These are phyloP conservation scores for Dynastes hyllus DNA, from an alignment of 2,888 invertebrate genomes.

Conservation along the genomic window DNA sequence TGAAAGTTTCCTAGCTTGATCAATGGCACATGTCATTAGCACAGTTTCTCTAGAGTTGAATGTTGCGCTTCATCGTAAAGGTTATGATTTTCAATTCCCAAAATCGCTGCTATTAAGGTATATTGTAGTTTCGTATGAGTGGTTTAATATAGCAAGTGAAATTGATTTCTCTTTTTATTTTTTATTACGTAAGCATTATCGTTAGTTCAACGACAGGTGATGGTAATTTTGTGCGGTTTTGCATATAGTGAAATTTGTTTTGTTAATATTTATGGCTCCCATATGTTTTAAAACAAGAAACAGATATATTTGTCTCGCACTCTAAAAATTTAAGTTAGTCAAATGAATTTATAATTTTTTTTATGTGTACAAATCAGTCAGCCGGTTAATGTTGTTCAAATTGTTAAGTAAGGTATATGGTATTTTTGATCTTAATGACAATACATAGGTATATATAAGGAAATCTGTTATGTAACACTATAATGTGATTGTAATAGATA, in stretches of 20 bases:
- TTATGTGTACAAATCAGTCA: no score
- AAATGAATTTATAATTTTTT: no score
- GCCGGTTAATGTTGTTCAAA: no score
- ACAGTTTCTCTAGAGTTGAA: not conserved
- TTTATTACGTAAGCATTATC: not conserved
- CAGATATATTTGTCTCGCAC: no score
- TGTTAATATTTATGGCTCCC: no score
- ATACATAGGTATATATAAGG: no score
- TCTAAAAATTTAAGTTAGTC: no score
- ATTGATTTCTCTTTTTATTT: conserved; percentile 5
- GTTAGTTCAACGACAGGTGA: not conserved
- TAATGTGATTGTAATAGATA: no score
- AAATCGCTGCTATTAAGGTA: not conserved
- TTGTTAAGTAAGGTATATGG: no score
- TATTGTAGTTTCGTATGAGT: not conserved
- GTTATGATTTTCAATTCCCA: not conserved
- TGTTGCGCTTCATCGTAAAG: not conserved
- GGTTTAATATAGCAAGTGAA: not conserved
- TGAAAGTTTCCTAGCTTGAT: conserved; percentile 15
- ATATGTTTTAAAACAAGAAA: no score
- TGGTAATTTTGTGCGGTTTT: not conserved
- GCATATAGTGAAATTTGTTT: not conserved
- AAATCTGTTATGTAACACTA: no score
- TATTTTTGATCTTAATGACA: no score
- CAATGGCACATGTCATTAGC: conserved; percentile 21